A percentile compares a stretch with the other conserved stretches of the same genome.
Conservation (phyloP, 2,113 vertebrate genomes). For the Microcebus lehilahytsara region DNA sequence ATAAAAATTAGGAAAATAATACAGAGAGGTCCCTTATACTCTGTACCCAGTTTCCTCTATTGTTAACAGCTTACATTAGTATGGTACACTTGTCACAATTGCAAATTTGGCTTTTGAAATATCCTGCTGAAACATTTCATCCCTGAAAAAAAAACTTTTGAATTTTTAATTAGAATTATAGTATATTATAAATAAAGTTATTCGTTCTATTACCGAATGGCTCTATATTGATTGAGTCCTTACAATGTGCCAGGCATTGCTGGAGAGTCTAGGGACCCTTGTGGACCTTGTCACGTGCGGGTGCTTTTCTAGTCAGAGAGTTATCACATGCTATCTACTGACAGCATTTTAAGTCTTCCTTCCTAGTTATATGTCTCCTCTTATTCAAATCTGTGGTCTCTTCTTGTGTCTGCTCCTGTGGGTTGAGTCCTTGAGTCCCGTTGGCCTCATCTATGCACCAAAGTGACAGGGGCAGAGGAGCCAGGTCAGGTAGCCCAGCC, state of each 20-base stretch:
- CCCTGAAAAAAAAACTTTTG: background rate
- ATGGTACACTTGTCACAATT: background rate
- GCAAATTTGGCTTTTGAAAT: background rate
- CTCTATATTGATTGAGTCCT: background rate
- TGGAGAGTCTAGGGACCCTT: background rate
- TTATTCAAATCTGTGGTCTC: background rate
- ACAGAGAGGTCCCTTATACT: background rate
- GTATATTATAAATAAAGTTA: background rate
- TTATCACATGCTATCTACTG: background rate
- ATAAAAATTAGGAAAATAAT: background rate
- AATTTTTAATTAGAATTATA: background rate
- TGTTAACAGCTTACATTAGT: background rate
- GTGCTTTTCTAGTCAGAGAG: background rate
- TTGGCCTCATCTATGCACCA: background rate
- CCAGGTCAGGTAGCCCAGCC: background rate
- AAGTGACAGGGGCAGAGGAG: background rate
- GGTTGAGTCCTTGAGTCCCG: background rate
- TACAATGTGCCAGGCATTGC: background rate
- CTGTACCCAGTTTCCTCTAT: background rate
- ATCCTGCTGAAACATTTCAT: background rate
- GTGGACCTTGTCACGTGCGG: rapidly evolving
- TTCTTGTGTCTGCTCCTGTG: background rate
- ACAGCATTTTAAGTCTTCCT: background rate
- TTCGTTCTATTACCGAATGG: rapidly evolving
- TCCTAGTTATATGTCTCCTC: background rate